Evolutionary conservation across 1,140 invertebrate genomes (phyloP), one percentile per base, ranked within the genome.

Genomic region (Philaenus spumarius): DNA sequence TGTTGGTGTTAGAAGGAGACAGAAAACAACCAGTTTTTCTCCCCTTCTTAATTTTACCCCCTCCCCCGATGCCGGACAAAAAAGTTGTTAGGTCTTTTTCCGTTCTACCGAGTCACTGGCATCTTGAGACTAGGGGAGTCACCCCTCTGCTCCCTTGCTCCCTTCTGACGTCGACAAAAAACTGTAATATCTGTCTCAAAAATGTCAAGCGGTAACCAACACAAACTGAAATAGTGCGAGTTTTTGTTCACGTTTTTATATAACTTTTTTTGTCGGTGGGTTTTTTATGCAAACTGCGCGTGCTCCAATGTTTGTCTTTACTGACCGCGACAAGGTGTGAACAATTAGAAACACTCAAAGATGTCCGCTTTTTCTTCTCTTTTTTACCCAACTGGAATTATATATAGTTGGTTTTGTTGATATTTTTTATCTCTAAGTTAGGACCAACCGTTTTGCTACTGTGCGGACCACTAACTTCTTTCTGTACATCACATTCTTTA

Each of bases 171-270:
- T 30, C 26, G 26, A 30, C 26, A 30, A 55, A 55, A 55, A 55
- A 55, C 4, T 26, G n/a, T 55, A 55, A 55, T 55, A 55, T 55
- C 52, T 55, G 52, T 55, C 52, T 55, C 52, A 55, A 55, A 55
- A 55, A 55, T 55, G 52, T 55, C 52, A 55, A 55, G 40, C 52
- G n/a, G 24, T 17, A 19, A 14, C 40, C 30, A 23, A 43, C 22
- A 24, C 37, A 9, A 20, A 43, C 37, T 17, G 40, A 55, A 55
- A 55, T 43, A 42, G 52, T 55, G 37, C 52, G 40, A 15, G 19
- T 55, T 55, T 55, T 55, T 55, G 52, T 55, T 43, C 15, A 43
- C 19, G 12, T 55, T 55, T 55, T 55, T 53, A 34, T 20, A 22
- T 24, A 43, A 39, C 23, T 9, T 30, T 30, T 30, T 30, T 30